Percentiles rank a stretch among this genome's conserved stretches.
These are phyloP conservation scores for Vireo altiloquus DNA, from an alignment of 2,113 vertebrate genomes.

Conservation along the genomic window DNA sequence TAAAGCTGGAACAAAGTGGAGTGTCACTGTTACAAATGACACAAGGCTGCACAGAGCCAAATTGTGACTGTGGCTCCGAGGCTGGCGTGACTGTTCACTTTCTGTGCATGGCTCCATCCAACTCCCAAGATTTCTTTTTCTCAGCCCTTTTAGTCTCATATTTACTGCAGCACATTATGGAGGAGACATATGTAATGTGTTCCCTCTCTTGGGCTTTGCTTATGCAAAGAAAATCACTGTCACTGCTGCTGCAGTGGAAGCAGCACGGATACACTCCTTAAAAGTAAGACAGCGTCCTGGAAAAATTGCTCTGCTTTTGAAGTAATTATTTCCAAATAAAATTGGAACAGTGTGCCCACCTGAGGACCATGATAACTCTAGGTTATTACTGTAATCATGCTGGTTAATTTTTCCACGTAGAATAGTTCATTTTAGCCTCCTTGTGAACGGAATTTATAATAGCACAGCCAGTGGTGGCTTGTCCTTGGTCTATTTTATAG, in stretches of 20 bases:
- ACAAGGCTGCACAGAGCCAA: background rate
- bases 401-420: background rate
- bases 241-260: background rate
- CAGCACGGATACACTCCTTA: accelerated
- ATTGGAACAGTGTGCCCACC: background rate
- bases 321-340: slow-evolving; percentile 43
- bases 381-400: slow-evolving; percentile 14
- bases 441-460: background rate
- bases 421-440: background rate
- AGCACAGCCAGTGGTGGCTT: background rate
- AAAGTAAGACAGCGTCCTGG: background rate
- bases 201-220: slow-evolving; percentile 45
- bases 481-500: background rate
- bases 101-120: accelerated
- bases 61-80: background rate
- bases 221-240: background rate
- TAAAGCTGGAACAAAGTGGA: background rate
- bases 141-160: background rate
- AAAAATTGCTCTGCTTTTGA: slow-evolving; percentile 23
- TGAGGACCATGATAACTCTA: slow-evolving; percentile 19
- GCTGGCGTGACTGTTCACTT: background rate
- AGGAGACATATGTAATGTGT: slow-evolving; percentile 20
- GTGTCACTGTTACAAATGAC: background rate
- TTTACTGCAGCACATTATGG: background rate
- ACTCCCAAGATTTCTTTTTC: slow-evolving; percentile 9